These are phyloP conservation scores for Perizoma affinitatum DNA, from an alignment of 2,888 invertebrate genomes.

Conservation along the genomic window DNA sequence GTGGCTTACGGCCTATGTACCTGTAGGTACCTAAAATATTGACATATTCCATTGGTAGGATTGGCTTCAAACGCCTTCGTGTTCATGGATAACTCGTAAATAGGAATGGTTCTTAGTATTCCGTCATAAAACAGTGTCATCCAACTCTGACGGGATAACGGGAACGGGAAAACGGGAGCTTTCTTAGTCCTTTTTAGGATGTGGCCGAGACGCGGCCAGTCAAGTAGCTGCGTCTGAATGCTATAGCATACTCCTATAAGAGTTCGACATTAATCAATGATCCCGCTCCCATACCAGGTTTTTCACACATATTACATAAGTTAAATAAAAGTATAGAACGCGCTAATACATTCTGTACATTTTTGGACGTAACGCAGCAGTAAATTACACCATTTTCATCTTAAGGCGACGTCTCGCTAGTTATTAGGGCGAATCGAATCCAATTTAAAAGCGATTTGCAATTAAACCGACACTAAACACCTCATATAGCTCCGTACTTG, in stretches of 20 bases:
- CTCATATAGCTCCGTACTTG: conserved; percentile 32
- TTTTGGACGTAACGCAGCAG: conserved; percentile 43
- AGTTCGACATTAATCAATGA: conserved; percentile 56
- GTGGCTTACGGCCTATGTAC: too few relatives aligned
- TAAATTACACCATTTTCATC: conserved; percentile 45
- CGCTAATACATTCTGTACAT: conserved; percentile 30
- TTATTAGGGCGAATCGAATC: conserved; percentile 67
- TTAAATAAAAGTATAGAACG: too few relatives aligned
- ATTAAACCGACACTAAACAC: conserved; percentile 61
- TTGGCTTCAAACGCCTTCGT: too few relatives aligned
- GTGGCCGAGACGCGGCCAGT: conserved; percentile 49
- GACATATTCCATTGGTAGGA: too few relatives aligned
- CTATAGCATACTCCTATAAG: conserved; percentile 17
- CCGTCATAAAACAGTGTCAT: conserved; percentile 63
- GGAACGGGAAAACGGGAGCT: conserved; percentile 58
- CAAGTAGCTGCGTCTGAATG: conserved; percentile 51
- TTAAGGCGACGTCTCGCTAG: conserved; percentile 42
- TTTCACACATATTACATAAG: too few relatives aligned
- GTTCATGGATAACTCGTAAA: conserved; percentile 24
- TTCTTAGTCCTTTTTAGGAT: conserved; percentile 75
- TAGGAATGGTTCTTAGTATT: conserved; percentile 37
- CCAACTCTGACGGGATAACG: conserved; percentile 60
- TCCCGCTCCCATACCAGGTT: conserved; percentile 36
- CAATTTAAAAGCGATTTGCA: conserved; percentile 69
- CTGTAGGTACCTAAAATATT: too few relatives aligned